These are phyloP conservation scores for Dicranocentrus wangi DNA, from an alignment of 2,888 invertebrate genomes.

Conservation along the genomic window DNA sequence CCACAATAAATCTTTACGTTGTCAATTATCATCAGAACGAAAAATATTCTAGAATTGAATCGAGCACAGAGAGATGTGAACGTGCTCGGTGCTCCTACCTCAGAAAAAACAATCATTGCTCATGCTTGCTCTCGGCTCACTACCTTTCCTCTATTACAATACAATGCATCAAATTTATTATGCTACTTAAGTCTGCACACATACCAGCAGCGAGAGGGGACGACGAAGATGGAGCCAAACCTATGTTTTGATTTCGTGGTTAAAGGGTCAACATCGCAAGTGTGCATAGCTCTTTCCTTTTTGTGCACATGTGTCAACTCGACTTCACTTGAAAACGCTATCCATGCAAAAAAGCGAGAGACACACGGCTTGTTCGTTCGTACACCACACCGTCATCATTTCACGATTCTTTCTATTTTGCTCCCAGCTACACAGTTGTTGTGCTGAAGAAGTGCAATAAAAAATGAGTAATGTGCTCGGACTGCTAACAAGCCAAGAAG, in stretches of 20 bases:
- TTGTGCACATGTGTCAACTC: slow-evolving; percentile 8
- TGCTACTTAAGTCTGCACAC: neutral
- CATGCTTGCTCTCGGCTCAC: neutral
- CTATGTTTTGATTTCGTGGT: slow-evolving; percentile 53
- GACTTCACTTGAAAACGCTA: neutral
- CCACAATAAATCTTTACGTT: slow-evolving; percentile 41
- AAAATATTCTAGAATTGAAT: neutral
- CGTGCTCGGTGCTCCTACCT: neutral
- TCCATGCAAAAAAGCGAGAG: neutral
- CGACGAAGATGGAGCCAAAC: slow-evolving; percentile 24
- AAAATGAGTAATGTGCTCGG: slow-evolving; percentile 27
- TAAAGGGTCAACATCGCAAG: slow-evolving; percentile 34
- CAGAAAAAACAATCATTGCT: slow-evolving; percentile 4
- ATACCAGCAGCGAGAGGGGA: neutral
- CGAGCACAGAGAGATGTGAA: neutral
- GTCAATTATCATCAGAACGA: slow-evolving; percentile 37
- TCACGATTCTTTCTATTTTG: neutral
- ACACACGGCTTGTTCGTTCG: too few relatives aligned
- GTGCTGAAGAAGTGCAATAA: neutral
- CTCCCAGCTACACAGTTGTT: neutral
- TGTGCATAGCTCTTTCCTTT: neutral
- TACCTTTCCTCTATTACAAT: neutral
- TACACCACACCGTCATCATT: neutral
- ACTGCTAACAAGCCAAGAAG: neutral
- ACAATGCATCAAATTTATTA: neutral